phyloP scores from a whole-genome alignment of 2,797 vertebrate species.

The Thalassophryne amazonica region DNA sequence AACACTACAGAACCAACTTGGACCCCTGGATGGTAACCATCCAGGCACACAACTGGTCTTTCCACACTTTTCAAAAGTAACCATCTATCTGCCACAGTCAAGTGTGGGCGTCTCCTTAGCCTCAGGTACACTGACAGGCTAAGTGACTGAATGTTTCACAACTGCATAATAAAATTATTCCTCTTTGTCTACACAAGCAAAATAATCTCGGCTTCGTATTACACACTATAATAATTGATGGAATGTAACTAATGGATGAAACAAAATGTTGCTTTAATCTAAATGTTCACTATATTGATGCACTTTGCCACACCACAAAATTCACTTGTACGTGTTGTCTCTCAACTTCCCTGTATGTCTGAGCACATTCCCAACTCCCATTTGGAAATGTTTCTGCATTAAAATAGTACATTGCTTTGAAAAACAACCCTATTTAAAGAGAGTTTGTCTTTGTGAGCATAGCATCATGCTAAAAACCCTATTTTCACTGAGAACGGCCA shows the following conservation, averaged over 20 bases:
- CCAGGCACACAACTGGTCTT: no score
- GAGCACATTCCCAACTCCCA: conserved; percentile 59
- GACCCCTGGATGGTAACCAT: no score
- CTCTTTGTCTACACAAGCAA: background rate
- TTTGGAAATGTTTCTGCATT: conserved; percentile 58
- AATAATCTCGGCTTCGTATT: conserved; percentile 3
- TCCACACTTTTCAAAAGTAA: no score
- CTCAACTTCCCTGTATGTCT: conserved; percentile 59
- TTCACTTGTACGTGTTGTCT: conserved; percentile 59
- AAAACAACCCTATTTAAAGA: conserved; percentile 71
- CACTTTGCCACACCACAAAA: conserved; percentile 41
- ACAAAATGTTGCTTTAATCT: conserved; percentile 27
- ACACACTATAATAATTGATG: conserved; percentile 12
- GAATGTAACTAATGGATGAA: conserved; percentile 20
- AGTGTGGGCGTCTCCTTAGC: no score
- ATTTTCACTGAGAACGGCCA: conserved; percentile 69
- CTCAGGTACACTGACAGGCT: no score
- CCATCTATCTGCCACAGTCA: no score
- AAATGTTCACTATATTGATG: conserved; percentile 22
- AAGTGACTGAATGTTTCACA: background rate
- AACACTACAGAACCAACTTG: no score
- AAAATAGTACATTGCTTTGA: conserved; percentile 62
- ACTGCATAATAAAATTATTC: background rate
- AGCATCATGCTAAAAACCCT: conserved; percentile 74
- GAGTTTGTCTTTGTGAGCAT: conserved; percentile 66